Evolutionary conservation across 2,888 invertebrate genomes (phyloP).

Genomic region (Nephrotoma flavescens): DNA sequence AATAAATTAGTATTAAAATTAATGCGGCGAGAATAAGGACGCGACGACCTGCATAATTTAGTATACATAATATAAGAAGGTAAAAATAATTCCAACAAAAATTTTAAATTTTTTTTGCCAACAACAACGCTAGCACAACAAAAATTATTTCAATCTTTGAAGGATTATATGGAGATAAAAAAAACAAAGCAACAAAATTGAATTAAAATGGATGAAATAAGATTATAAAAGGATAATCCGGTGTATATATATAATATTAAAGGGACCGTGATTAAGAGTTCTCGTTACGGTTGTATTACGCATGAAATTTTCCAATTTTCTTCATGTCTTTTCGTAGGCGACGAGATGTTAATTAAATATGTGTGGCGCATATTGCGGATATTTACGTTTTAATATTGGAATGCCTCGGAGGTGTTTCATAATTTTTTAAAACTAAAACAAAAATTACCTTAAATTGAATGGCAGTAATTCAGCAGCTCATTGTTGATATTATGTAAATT

Average conservation of each 20-base stretch:
- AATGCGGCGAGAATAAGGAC: background rate
- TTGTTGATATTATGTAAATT: too few species aligned
- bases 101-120: background rate
- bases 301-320: background rate
- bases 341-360: background rate
- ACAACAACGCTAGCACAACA: background rate
- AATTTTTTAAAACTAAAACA: too few species aligned
- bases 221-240: background rate
- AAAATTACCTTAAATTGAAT: too few species aligned
- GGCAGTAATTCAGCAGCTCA: too few species aligned
- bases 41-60: background rate
- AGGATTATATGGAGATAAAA: background rate
- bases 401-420: too few species aligned
- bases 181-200: background rate
- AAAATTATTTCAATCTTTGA: background rate
- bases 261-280: background rate
- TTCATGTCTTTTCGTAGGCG: too few species aligned
- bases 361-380: background rate
- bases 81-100: background rate
- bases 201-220: background rate
- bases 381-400: background rate
- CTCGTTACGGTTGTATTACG: background rate
- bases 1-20: background rate
- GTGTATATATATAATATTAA: background rate
- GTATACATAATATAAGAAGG: background rate